Evolutionary conservation across 2,113 vertebrate species (phyloP).

Genomic region (Laticauda colubrina): DNA sequence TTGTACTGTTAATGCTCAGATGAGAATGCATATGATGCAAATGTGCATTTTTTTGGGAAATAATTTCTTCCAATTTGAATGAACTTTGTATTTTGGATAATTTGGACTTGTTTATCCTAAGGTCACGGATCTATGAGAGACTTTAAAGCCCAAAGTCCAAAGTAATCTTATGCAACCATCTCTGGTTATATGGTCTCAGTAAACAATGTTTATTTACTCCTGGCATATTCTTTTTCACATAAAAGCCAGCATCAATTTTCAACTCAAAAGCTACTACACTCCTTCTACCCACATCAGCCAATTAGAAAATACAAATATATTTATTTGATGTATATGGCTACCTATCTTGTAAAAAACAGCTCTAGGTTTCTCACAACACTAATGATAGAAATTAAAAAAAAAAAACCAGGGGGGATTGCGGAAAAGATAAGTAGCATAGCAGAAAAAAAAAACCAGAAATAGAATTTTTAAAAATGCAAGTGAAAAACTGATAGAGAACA

Average conservation of each 20-base stretch:
- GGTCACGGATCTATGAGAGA: background rate
- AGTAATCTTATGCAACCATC: background rate
- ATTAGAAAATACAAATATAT: background rate
- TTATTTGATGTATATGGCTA: background rate
- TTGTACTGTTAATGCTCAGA: background rate
- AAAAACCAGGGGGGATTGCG: background rate
- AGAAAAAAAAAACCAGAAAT: background rate
- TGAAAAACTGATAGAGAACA: background rate
- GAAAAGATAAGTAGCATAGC: background rate
- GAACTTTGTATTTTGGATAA: background rate
- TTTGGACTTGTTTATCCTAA: background rate
- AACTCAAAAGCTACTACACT: background rate
- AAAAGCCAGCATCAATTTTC: background rate
- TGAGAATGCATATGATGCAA: background rate
- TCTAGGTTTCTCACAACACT: background rate
- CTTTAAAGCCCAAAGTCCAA: background rate
- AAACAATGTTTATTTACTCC: background rate
- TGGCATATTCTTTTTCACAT: background rate
- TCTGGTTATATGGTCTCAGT: background rate
- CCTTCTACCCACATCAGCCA: background rate
- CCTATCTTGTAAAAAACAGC: background rate
- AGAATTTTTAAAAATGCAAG: background rate
- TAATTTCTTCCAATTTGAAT: background rate
- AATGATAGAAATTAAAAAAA: background rate
- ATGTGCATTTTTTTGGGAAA: background rate